Evolutionary conservation across 2,888 invertebrate species (phyloP).

Genomic region (Drosophila lutescens): DNA sequence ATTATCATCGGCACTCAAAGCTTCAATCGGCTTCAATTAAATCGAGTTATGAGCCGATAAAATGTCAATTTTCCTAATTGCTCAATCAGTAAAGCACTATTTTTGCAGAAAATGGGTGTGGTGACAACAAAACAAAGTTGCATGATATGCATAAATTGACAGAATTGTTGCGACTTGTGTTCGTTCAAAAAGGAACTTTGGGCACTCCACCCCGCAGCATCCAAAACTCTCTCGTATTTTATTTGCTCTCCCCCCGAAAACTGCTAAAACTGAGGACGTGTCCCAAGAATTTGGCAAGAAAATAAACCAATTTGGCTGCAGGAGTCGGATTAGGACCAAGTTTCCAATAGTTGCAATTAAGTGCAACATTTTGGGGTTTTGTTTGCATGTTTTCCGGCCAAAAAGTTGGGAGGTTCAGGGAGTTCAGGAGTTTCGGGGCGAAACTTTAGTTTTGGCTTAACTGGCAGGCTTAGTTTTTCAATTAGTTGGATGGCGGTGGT

Average conservation of each 20-base stretch:
- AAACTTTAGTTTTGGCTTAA: slow-evolving; percentile 34
- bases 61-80: slow-evolving; percentile 61
- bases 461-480: slow-evolving; percentile 63
- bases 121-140: slow-evolving; percentile 10
- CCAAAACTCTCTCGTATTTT: neutral
- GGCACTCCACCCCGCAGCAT: neutral
- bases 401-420: no score
- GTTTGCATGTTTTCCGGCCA: slow-evolving; percentile 36
- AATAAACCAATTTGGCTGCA: slow-evolving; percentile 62
- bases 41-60: slow-evolving; percentile 33
- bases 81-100: slow-evolving; percentile 39
- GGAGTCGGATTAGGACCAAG: slow-evolving; percentile 32
- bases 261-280: slow-evolving; percentile 27
- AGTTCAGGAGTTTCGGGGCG: neutral
- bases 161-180: slow-evolving; percentile 32
- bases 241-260: neutral
- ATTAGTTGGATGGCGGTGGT: slow-evolving; percentile 60
- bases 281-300: slow-evolving; percentile 51
- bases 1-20: no score
- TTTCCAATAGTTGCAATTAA: slow-evolving; percentile 65
- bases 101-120: neutral
- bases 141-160: slow-evolving; percentile 47
- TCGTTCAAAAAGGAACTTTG: slow-evolving; percentile 3
- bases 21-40: neutral
- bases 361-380: slow-evolving; percentile 64